Percentiles rank a stretch among this genome's conserved stretches.
These are phyloP conservation scores for Andrena camellia DNA, from an alignment of 2,888 invertebrate genomes.

Conservation along the genomic window DNA sequence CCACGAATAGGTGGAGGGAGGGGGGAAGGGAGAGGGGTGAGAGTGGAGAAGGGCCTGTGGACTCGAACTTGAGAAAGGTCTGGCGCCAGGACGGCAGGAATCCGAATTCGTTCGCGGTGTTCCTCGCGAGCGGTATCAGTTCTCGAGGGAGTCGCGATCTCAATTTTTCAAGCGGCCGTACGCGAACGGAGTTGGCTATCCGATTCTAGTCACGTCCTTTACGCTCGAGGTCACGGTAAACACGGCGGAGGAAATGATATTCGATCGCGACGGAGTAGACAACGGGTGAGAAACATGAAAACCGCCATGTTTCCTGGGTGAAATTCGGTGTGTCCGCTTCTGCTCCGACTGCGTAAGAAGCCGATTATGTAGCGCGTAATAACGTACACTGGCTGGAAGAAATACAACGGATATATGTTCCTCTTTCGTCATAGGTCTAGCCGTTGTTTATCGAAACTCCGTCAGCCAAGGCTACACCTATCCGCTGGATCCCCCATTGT, in stretches of 20 bases:
- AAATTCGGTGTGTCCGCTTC: background rate
- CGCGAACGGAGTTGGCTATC: background rate
- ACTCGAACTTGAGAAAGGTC: conserved; percentile 50
- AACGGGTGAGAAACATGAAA: background rate
- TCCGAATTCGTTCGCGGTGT: conserved; percentile 55
- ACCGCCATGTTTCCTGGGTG: background rate
- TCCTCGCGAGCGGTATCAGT: conserved; percentile 9
- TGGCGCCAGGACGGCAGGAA: conserved; percentile 50
- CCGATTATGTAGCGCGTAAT: background rate
- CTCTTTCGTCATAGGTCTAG: background rate
- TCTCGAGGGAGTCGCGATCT: conserved; percentile 29
- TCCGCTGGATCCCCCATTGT: background rate
- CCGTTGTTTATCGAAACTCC: conserved; percentile 16
- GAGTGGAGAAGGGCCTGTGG: conserved; percentile 44
- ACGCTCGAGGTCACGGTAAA: conserved; percentile 20
- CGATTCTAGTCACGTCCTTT: conserved; percentile 44
- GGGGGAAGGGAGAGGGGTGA: conserved; percentile 13
- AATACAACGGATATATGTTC: background rate
- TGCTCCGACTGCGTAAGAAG: background rate
- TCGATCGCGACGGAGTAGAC: conserved; percentile 16
- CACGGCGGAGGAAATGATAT: conserved; percentile 14
- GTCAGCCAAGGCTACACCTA: background rate
- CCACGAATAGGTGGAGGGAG: conserved; percentile 15
- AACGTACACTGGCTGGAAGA: background rate
- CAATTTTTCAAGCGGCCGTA: conserved; percentile 36